These are phyloP conservation scores for Tanaodytes sp. DNA, from an alignment of 2,888 invertebrate genomes.

Conservation along the genomic window DNA sequence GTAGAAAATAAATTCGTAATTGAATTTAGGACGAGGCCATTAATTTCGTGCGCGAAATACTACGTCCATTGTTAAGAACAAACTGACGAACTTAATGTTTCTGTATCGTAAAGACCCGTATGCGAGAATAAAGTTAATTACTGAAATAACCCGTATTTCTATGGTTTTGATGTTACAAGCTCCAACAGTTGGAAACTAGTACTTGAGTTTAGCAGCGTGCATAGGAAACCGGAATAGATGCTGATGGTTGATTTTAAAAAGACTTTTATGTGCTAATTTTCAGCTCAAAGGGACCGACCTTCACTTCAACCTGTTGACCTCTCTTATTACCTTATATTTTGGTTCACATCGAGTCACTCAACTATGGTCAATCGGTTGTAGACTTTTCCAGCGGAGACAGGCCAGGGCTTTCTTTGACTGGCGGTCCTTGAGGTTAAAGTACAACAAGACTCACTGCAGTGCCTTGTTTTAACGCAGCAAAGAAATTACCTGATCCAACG, in stretches of 20 bases:
- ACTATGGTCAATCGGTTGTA: conserved; percentile 4
- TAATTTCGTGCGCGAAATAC: no score
- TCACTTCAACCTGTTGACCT: conserved; percentile 29
- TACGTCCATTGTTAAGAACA: no score
- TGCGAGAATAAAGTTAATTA: conserved; percentile 29
- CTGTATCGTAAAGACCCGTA: conserved; percentile 16
- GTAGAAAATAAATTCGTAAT: no score
- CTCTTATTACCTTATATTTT: conserved; percentile 21
- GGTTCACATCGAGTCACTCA: background rate
- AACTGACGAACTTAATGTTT: no score
- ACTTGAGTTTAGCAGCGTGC: conserved; percentile 18
- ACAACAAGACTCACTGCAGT: no score
- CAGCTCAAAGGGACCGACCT: conserved; percentile 22
- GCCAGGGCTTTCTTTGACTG: no score
- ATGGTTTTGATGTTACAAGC: conserved; percentile 23
- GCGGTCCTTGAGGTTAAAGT: no score
- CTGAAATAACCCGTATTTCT: conserved; percentile 35
- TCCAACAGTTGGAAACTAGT: conserved; percentile 11
- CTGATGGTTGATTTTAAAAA: conserved; percentile 32
- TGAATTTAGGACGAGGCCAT: no score
- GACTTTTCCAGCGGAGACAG: conserved; percentile 17
- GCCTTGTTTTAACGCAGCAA: no score
- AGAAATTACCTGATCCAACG: no score
- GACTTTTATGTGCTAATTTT: conserved; percentile 22
- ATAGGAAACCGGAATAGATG: conserved; percentile 20